phyloP scores from a whole-genome alignment of 2,113 vertebrate species.

The Gymnogyps californianus region DNA sequence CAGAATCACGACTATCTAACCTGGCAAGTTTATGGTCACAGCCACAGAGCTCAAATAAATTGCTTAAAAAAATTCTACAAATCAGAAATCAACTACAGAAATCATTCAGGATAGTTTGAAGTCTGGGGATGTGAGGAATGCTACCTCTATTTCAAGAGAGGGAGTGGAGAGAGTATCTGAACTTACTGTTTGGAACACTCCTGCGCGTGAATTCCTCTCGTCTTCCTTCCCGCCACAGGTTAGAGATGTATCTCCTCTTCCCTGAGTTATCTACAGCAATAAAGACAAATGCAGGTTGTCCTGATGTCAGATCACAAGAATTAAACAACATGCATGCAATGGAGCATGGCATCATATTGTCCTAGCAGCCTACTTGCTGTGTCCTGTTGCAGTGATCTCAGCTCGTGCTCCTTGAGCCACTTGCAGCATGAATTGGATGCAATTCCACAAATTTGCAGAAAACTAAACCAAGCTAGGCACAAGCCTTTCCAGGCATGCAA shows the following conservation, averaged over 20 bases:
- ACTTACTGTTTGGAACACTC: background rate
- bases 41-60: background rate
- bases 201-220: background rate
- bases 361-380: background rate
- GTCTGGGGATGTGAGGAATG: background rate
- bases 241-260: background rate
- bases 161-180: background rate
- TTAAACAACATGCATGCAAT: background rate
- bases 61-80: background rate
- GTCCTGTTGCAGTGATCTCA: background rate
- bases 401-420: background rate
- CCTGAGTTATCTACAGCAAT: background rate
- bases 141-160: background rate
- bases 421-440: accelerated
- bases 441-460: background rate
- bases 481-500: background rate
- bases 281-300: background rate
- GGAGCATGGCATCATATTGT: background rate
- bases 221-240: background rate
- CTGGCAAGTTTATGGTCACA: background rate
- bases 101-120: background rate
- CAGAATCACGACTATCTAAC: background rate
- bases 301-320: background rate
- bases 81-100: background rate
- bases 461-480: background rate